phyloP scores from a whole-genome alignment of 2,888 invertebrate species.

The Epiblema foenella region DNA sequence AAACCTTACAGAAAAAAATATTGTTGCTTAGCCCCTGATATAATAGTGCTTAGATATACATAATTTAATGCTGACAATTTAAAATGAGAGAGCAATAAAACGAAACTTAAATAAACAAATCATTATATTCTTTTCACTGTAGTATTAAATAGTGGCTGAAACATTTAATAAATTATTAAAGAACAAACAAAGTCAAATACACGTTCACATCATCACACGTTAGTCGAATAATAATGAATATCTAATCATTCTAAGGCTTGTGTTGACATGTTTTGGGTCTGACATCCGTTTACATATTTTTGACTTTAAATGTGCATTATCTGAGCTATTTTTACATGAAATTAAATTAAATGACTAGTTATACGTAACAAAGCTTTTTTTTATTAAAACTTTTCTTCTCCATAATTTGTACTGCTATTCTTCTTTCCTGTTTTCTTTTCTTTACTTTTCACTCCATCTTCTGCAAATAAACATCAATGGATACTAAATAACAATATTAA shows the following conservation, averaged over 20 bases:
- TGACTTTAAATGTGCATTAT: background rate
- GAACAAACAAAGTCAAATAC: background rate
- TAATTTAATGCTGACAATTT: too few species aligned
- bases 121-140: background rate
- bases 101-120: background rate
- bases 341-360: slow-evolving; percentile 36
- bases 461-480: slow-evolving; percentile 27
- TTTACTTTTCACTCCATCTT: slow-evolving; percentile 38
- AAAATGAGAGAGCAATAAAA: background rate
- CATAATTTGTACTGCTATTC: slow-evolving; percentile 23
- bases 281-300: background rate
- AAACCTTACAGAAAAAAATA: too few species aligned
- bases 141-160: background rate
- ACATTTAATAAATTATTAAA: background rate
- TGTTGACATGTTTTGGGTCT: background rate
- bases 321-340: slow-evolving; percentile 6
- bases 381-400: slow-evolving; percentile 36
- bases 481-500: too few species aligned
- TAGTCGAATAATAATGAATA: background rate
- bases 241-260: background rate
- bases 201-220: background rate
- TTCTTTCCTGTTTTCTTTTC: slow-evolving; percentile 21
- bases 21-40: too few species aligned
- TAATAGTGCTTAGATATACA: too few species aligned
- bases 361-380: slow-evolving; percentile 1